A percentile compares a stretch with the other conserved stretches of the same genome.
phyloP scores from a whole-genome alignment of 2,113 vertebrate genomes.

The Phyllostomus discolor region DNA sequence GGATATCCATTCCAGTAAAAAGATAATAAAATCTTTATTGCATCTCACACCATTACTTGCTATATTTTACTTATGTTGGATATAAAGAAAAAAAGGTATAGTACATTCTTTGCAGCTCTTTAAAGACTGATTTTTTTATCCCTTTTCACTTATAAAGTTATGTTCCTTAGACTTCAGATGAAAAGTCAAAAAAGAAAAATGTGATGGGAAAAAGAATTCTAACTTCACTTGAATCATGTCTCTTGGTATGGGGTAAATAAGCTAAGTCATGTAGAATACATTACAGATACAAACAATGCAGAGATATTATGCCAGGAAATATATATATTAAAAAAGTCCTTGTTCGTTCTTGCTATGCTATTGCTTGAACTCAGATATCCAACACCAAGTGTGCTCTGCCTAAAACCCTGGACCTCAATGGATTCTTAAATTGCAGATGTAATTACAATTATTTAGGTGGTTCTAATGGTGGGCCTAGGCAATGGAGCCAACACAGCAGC shows the following conservation, averaged over 20 bases:
- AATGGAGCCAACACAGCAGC: not conserved
- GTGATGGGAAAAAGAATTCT: constrained; percentile 36
- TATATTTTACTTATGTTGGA: constrained; percentile 59
- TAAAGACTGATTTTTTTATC: constrained; percentile 41
- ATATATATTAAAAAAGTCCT: not conserved
- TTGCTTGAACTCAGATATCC: not conserved
- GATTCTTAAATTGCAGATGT: not conserved
- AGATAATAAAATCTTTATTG: constrained; percentile 67
- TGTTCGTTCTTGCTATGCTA: not conserved
- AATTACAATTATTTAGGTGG: not conserved
- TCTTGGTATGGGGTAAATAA: constrained; percentile 17
- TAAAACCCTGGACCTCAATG: not conserved
- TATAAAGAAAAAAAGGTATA: constrained; percentile 64
- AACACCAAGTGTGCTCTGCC: not conserved
- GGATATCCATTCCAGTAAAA: constrained; percentile 59
- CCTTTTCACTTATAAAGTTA: constrained; percentile 19
- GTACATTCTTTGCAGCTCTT: constrained; percentile 37
- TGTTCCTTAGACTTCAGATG: constrained; percentile 33
- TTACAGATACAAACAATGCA: not conserved
- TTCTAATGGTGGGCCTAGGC: not conserved
- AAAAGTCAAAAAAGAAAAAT: constrained; percentile 56
- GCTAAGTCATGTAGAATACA: not conserved
- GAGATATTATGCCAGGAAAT: not conserved
- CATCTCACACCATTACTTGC: constrained; percentile 56
- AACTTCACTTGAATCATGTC: constrained; percentile 35